These are phyloP conservation scores for Eupithecia subfuscata DNA, from an alignment of 2,888 invertebrate genomes.

Conservation along the genomic window DNA sequence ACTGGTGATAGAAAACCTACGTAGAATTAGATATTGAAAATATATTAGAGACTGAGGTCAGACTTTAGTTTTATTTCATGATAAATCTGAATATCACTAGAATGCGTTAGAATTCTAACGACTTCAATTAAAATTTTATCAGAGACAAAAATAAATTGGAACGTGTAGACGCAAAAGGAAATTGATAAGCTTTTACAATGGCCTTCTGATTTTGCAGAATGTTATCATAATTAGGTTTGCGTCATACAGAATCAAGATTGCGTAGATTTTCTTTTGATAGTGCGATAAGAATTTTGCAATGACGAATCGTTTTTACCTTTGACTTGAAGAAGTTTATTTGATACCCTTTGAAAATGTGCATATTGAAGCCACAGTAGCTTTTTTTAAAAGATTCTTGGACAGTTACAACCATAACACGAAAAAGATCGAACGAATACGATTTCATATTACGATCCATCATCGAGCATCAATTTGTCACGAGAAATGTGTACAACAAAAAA, in stretches of 20 bases:
- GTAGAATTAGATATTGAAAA: background rate
- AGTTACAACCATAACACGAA: background rate
- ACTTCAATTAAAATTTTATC: background rate
- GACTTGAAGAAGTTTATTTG: background rate
- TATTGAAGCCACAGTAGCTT: background rate
- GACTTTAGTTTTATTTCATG: background rate
- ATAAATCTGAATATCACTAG: background rate
- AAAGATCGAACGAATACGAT: background rate
- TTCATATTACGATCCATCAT: background rate
- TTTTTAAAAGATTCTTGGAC: no score
- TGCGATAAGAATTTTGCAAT: background rate
- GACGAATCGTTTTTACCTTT: background rate
- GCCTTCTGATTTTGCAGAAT: constrained; percentile 8
- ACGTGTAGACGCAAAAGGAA: constrained; percentile 2
- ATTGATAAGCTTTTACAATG: constrained; percentile 13
- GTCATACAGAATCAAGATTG: background rate
- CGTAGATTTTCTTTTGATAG: background rate
- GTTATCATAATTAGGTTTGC: constrained; percentile 8
- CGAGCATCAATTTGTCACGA: background rate
- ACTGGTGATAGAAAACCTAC: background rate
- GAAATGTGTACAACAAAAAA: background rate
- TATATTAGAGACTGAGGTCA: background rate
- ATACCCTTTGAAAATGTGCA: background rate
- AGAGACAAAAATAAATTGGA: background rate
- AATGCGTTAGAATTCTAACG: no score